phyloP scores from a whole-genome alignment of 2,888 invertebrate genomes.

The Eristalis tenax region DNA sequence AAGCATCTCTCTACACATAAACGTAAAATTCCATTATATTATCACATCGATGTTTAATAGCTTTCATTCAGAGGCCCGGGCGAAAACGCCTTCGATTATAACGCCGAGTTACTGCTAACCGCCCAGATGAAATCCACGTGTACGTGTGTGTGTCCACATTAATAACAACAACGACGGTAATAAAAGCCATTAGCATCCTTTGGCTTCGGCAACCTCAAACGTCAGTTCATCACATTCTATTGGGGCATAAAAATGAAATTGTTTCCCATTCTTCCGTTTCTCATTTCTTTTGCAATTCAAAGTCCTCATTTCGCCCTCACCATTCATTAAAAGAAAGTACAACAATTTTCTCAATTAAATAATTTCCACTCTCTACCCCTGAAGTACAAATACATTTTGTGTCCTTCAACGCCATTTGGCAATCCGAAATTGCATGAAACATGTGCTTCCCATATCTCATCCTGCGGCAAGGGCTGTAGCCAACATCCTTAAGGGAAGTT shows the following conservation, averaged over 20 bases:
- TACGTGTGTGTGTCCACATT: not conserved
- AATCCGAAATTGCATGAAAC: constrained; percentile 42
- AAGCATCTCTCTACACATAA: too few relatives aligned
- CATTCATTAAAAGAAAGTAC: constrained; percentile 25
- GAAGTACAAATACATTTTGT: constrained; percentile 1
- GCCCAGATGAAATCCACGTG: not conserved
- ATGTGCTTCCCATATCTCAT: constrained; percentile 6
- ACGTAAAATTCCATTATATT: not conserved
- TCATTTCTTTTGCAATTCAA: constrained; percentile 48
- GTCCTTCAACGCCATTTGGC: not conserved
- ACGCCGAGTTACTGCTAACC: not conserved
- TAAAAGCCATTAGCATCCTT: constrained; percentile 44
- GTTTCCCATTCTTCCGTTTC: constrained; percentile 7
- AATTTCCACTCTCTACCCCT: constrained; percentile 7
- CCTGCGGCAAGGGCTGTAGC: not conserved
- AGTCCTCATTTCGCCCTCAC: constrained; percentile 33
- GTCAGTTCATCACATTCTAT: constrained; percentile 7
- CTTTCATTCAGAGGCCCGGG: not conserved
- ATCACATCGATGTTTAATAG: not conserved
- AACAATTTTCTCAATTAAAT: constrained; percentile 55
- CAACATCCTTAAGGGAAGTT: constrained; percentile 4
- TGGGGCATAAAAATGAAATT: constrained; percentile 21
- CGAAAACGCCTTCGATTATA: not conserved
- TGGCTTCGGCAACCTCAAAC: constrained; percentile 26
- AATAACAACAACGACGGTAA: not conserved